These are phyloP conservation scores for Sebastes diploproa DNA, from an alignment of 2,797 vertebrate species.

Conservation along the genomic window DNA sequence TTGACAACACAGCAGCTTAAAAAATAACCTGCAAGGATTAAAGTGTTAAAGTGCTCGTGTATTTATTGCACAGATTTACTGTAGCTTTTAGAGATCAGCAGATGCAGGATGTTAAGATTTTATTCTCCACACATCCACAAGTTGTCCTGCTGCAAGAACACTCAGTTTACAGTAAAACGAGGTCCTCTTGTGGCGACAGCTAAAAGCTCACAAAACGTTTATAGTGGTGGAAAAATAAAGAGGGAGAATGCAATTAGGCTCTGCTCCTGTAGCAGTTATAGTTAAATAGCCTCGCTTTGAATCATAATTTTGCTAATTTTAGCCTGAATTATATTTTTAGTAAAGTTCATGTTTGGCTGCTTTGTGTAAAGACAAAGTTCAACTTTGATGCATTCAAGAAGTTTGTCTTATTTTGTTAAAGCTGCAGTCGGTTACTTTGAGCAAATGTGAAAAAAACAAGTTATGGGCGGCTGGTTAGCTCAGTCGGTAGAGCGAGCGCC, in stretches of 20 bases:
- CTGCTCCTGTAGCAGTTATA: background rate
- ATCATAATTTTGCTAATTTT: background rate
- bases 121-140: background rate
- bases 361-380: background rate
- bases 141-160: background rate
- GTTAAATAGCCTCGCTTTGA: background rate
- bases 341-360: background rate
- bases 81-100: background rate
- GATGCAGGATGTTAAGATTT: background rate
- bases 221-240: background rate
- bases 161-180: background rate
- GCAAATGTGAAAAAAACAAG: too few relatives aligned
- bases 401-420: background rate
- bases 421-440: too few relatives aligned
- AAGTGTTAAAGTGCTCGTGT: background rate
- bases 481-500: too few relatives aligned
- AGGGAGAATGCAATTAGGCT: background rate
- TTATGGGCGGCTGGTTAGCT: too few relatives aligned
- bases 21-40: too few relatives aligned
- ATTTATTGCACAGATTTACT: background rate
- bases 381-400: background rate
- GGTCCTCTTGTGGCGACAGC: background rate
- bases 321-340: background rate
- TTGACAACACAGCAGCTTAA: too few relatives aligned
- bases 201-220: background rate